Evolutionary conservation across 2,888 invertebrate species (phyloP).

Genomic region (Sepiola atlantica): DNA sequence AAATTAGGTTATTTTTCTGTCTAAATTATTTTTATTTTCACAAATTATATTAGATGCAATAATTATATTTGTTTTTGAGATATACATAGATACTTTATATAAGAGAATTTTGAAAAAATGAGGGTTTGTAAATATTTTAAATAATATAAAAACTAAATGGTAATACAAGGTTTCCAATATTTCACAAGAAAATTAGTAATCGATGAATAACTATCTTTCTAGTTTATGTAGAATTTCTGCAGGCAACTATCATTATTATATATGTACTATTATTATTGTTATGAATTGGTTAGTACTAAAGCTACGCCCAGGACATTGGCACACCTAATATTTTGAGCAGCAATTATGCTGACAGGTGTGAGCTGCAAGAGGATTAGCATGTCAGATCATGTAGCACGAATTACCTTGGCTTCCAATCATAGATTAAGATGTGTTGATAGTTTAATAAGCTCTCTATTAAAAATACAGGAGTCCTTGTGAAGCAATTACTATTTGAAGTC

Average conservation of each 20-base stretch:
- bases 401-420: constrained; percentile 22
- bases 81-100: background rate
- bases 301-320: constrained; percentile 10
- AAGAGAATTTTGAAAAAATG: background rate
- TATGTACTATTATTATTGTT: background rate
- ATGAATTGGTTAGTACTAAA: background rate
- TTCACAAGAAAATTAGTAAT: background rate
- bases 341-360: background rate
- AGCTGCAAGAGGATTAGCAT: constrained; percentile 32
- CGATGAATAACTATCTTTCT: background rate
- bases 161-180: background rate
- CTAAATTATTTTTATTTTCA: background rate
- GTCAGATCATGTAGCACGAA: background rate
- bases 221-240: background rate
- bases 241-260: background rate
- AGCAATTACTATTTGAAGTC: background rate
- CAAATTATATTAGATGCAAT: background rate
- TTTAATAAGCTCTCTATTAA: background rate
- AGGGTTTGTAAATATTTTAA: background rate
- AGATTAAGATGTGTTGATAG: background rate
- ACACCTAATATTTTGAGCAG: constrained; percentile 9
- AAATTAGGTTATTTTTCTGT: background rate
- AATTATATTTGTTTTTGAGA: background rate
- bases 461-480: constrained; percentile 32
- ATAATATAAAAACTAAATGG: background rate